These are phyloP conservation scores for Stichodactyla helianthus DNA, from an alignment of 64 coral and sea anemone genomes.

Conservation along the genomic window DNA sequence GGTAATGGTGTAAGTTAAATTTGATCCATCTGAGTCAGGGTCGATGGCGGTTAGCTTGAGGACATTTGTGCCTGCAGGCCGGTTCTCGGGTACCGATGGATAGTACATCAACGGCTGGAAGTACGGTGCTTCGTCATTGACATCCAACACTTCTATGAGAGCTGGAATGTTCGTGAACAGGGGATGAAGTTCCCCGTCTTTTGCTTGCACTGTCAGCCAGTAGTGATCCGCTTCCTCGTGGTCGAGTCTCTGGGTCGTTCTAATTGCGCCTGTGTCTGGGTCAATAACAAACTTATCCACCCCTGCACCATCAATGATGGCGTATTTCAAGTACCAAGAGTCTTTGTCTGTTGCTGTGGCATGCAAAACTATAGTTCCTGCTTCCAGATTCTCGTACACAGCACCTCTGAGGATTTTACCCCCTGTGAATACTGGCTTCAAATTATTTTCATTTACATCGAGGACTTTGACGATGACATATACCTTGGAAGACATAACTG, in stretches of 20 bases:
- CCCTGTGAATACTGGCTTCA: slow-evolving; percentile 63
- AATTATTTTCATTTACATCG: slow-evolving; percentile 81
- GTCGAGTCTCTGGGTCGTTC: slow-evolving; percentile 43
- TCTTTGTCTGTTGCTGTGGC: slow-evolving; percentile 45
- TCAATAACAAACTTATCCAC: slow-evolving; percentile 80
- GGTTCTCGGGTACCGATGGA: slow-evolving; percentile 58
- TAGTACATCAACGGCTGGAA: slow-evolving; percentile 80
- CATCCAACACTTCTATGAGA: slow-evolving; percentile 52
- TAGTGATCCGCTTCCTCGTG: slow-evolving; percentile 70
- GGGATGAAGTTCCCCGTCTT: slow-evolving; percentile 73
- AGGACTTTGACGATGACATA: slow-evolving; percentile 57
- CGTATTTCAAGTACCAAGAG: slow-evolving; percentile 74
- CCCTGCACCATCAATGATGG: slow-evolving; percentile 85
- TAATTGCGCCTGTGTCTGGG: slow-evolving; percentile 53
- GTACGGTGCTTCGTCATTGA: slow-evolving; percentile 66
- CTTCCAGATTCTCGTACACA: slow-evolving; percentile 56
- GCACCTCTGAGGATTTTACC: slow-evolving; percentile 24
- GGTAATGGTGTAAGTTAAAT: slow-evolving; percentile 49
- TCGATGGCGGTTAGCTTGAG: slow-evolving; percentile 61
- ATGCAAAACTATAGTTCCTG: slow-evolving; percentile 48
- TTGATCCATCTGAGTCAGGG: slow-evolving; percentile 72
- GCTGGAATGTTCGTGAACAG: slow-evolving; percentile 76
- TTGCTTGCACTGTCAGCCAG: slow-evolving; percentile 83
- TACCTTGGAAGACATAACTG: slow-evolving; percentile 32
- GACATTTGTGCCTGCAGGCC: slow-evolving; percentile 36